Conservation (phyloP, 35 echinoderm and acorn worm genomes). For the Heliocidaris erythrogramma region DNA sequence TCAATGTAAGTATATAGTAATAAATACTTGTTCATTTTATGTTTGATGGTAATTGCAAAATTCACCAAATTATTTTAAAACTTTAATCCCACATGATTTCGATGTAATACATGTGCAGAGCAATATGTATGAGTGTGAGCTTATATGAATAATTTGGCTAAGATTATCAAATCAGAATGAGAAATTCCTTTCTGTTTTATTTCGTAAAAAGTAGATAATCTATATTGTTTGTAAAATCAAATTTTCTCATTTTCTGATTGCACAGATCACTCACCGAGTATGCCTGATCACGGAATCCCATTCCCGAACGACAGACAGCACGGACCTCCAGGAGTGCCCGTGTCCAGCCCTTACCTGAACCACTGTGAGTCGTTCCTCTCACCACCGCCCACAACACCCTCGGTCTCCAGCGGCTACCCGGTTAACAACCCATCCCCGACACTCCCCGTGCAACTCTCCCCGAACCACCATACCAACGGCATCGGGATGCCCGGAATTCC, state of each 20-base stretch:
- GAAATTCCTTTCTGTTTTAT: too few relatives aligned
- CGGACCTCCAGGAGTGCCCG: neutral
- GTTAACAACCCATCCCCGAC: conserved; percentile 85
- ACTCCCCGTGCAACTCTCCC: conserved; percentile 60
- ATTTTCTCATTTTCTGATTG: neutral
- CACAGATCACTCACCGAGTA: conserved; percentile 53
- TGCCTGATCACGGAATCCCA: conserved; percentile 35
- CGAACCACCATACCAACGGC: conserved; percentile 38
- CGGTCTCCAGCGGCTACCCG: conserved; percentile 55
- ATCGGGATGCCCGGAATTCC: conserved; percentile 72
- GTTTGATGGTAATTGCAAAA: too few relatives aligned
- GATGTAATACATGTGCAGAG: too few relatives aligned
- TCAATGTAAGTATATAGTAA: too few relatives aligned
- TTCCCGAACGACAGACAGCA: conserved; percentile 42
- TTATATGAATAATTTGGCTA: too few relatives aligned
- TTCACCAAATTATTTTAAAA: too few relatives aligned
- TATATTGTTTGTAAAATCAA: neutral
- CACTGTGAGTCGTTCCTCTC: conserved; percentile 69
- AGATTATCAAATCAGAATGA: too few relatives aligned
- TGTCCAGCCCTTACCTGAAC: conserved; percentile 36
- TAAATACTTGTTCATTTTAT: too few relatives aligned
- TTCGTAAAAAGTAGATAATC: neutral
- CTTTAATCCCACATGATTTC: too few relatives aligned
- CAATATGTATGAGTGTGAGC: too few relatives aligned
- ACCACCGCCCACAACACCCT: conserved; percentile 50